Conservation (phyloP, 2,888 invertebrate genomes). For the Drosophila fungiperda region DNA sequence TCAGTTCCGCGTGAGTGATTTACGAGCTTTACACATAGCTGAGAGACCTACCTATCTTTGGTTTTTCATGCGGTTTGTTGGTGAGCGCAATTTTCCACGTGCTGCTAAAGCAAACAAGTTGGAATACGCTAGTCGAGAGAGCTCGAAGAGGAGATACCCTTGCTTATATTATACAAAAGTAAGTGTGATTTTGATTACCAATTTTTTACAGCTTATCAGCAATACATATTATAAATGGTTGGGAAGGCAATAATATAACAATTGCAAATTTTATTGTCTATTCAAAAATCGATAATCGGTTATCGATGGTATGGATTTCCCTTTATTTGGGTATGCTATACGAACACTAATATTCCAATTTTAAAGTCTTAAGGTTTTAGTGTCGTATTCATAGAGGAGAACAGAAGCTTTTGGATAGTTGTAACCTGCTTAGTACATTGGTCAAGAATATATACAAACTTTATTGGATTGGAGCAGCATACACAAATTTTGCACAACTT, state of each 20-base stretch:
- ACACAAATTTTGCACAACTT: neutral
- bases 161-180: neutral
- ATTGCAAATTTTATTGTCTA: neutral
- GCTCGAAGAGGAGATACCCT: neutral
- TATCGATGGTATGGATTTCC: too few relatives aligned
- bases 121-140: neutral
- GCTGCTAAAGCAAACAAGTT: neutral
- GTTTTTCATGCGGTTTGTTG: slow-evolving; percentile 27
- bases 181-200: neutral
- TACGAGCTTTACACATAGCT: slow-evolving; percentile 37
- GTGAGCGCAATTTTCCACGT: slow-evolving; percentile 28
- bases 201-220: neutral
- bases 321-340: too few relatives aligned
- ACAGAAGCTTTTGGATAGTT: neutral
- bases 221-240: neutral
- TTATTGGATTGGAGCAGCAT: neutral
- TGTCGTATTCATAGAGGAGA: neutral
- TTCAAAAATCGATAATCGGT: too few relatives aligned
- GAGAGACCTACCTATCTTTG: slow-evolving; percentile 21
- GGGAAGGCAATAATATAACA: neutral
- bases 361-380: neutral
- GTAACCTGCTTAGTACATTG: neutral
- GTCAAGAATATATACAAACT: neutral
- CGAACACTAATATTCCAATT: neutral
- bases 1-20: slow-evolving; percentile 63